Conservation (phyloP, 2,113 vertebrate species). For the Gila orcuttii region DNA sequence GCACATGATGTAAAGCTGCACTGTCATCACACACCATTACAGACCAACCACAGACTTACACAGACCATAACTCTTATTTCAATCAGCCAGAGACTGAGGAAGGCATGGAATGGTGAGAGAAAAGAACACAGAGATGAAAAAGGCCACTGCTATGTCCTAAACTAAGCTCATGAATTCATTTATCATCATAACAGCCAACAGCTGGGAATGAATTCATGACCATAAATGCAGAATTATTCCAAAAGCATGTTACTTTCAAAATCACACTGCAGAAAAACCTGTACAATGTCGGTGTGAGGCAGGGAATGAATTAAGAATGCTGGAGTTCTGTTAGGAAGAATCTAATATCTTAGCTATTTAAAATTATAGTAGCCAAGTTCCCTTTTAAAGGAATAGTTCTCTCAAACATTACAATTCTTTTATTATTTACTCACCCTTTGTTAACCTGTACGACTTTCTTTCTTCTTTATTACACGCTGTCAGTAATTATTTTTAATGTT, state of each 20-base stretch:
- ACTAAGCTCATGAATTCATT: background rate
- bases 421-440: too few species aligned
- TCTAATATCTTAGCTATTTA: background rate
- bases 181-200: constrained; percentile 2
- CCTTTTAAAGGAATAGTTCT: background rate
- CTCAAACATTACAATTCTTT: too few species aligned
- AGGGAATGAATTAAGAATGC: background rate
- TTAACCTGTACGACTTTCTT: too few species aligned
- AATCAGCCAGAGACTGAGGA: constrained; percentile 2
- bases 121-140: background rate
- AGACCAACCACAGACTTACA: constrained; percentile 36
- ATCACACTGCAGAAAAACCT: background rate
- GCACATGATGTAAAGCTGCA: constrained; percentile 33
- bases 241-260: constrained; percentile 17
- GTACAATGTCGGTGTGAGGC: background rate
- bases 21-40: constrained; percentile 36
- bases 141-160: background rate
- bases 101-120: background rate
- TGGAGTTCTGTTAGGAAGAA: background rate
- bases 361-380: background rate
- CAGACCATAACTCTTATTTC: constrained; percentile 30
- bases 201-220: constrained; percentile 15
- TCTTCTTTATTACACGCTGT: too few species aligned
- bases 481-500: too few species aligned
- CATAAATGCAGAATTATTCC: constrained; percentile 24